phyloP scores from a whole-genome alignment of 2,113 vertebrate genomes.

The Eclectus roratus region DNA sequence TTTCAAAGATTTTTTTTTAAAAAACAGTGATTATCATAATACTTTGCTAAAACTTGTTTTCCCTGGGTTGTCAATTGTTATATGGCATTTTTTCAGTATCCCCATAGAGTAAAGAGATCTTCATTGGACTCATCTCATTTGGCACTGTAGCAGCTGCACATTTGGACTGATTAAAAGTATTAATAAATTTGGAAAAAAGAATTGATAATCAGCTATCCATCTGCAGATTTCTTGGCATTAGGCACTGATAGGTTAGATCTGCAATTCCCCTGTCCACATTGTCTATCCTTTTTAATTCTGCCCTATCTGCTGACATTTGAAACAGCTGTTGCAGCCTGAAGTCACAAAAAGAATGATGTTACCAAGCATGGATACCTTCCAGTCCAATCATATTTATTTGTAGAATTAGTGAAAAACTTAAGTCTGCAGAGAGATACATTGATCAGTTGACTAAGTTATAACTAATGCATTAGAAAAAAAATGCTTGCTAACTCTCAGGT shows the following conservation, averaged over 20 bases:
- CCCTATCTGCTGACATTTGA: conserved; percentile 58
- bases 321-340: conserved; percentile 42
- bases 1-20: background rate
- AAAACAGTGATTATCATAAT: background rate
- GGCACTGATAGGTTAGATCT: background rate
- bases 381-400: conserved; percentile 1
- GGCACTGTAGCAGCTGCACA: background rate
- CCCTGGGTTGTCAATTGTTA: background rate
- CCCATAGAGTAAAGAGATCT: background rate
- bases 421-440: background rate
- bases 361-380: conserved; percentile 21
- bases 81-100: background rate
- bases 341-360: conserved; percentile 14
- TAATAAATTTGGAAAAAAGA: conserved; percentile 27
- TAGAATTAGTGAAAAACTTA: conserved; percentile 11
- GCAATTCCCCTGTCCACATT: conserved; percentile 18
- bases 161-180: conserved; percentile 10
- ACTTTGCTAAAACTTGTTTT: background rate
- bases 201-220: conserved; percentile 28
- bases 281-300: conserved; percentile 44
- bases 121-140: background rate
- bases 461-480: background rate
- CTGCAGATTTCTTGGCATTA: conserved; percentile 14
- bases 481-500: background rate
- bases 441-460: conserved; percentile 1